Conservation (phyloP, 2,888 invertebrate genomes). For the Ligdia adustata region DNA sequence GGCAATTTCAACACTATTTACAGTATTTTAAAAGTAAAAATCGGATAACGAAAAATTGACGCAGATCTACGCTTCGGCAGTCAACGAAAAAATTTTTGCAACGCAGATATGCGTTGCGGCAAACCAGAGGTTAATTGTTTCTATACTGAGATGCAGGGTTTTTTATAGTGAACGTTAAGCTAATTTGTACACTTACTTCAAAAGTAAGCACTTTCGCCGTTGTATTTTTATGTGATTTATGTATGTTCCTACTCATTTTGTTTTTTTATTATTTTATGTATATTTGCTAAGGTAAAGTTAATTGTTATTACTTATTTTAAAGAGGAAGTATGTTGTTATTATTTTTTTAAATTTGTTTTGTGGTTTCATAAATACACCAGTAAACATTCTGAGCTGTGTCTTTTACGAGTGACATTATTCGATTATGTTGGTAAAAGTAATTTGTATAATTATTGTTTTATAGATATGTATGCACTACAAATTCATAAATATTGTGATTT, state of each 20-base stretch:
- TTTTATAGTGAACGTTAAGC: no score
- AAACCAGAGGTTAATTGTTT: conserved; percentile 1
- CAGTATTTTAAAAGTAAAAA: conserved; percentile 3
- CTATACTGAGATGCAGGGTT: no score
- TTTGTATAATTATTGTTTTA: conserved; percentile 4
- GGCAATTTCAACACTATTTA: conserved; percentile 4
- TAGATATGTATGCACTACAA: conserved; percentile 6
- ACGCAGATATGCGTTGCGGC: conserved; percentile 1
- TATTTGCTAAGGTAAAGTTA: neutral
- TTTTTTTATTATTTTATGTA: neutral
- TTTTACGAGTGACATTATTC: no score
- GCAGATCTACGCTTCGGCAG: conserved; percentile 4
- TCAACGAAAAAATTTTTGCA: conserved; percentile 4
- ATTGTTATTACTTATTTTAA: neutral
- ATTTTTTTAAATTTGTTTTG: neutral
- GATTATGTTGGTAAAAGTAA: neutral
- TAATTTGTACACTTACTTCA: no score
- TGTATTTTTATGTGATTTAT: no score
- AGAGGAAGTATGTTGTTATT: neutral
- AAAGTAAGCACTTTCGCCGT: no score
- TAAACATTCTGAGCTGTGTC: neutral
- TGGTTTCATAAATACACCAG: neutral
- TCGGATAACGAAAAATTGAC: conserved; percentile 2
- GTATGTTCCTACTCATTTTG: no score
- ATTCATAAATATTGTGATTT: conserved; percentile 3